phyloP scores from a whole-genome alignment of 2,113 vertebrate genomes.

The Lanius ludovicianus region DNA sequence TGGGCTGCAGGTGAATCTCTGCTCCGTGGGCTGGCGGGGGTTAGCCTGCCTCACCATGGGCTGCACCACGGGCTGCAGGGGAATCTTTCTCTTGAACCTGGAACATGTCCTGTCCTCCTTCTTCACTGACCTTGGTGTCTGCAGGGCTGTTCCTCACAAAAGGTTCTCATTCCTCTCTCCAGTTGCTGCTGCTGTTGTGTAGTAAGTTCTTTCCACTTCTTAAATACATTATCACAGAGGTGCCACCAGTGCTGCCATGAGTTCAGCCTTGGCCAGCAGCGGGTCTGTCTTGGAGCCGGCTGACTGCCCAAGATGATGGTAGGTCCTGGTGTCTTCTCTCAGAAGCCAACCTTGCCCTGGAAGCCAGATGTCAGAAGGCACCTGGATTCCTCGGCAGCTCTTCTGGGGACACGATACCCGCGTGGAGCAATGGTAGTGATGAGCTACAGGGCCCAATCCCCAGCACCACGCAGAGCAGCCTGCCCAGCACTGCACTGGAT shows the following conservation, averaged over 20 bases:
- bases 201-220: not conserved
- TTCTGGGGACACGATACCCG: fast-evolving
- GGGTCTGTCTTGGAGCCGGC: fast-evolving
- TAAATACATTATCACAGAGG: not conserved
- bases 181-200: not conserved
- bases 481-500: not conserved
- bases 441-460: not conserved
- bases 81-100: not conserved
- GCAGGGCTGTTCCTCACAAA: not conserved
- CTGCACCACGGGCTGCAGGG: not conserved
- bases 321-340: not conserved
- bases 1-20: not conserved
- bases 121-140: not conserved
- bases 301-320: not conserved
- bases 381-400: not conserved
- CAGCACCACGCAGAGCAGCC: fast-evolving
- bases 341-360: not conserved
- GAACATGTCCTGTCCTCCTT: not conserved
- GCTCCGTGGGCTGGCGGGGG: not conserved
- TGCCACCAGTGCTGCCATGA: fast-evolving
- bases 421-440: fast-evolving
- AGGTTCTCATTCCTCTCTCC: not conserved
- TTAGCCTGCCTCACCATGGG: fast-evolving
- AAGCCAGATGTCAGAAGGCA: not conserved
- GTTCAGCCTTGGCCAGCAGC: not conserved